Base-by-base conservation (phyloP, 2,797 vertebrate genomes). In the Natrix natrix region DNA sequence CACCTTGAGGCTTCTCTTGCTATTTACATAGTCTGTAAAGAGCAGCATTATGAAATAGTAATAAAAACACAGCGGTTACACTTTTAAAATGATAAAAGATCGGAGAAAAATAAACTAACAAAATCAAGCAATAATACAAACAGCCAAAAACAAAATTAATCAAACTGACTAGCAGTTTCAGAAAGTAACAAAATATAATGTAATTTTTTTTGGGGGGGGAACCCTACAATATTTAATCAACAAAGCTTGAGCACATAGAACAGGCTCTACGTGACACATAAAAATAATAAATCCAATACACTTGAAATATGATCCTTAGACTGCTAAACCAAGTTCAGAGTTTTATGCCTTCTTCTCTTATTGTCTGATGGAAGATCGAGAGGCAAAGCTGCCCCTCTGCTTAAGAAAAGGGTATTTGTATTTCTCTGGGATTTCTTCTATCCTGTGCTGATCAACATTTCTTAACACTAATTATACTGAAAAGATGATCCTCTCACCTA, bases 21-120 rank as follows among this genome's bases (percentile, higher is more conserved):
- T 37, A 74, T 52, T 55, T 26, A 43, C 12, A 48, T n/a, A 48
- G n/a, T 74, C 63, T 8, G 43, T 37, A 86, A 88, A 89, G 7
- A 78, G 43, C 52, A 37, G 54, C 3, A 32, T 89, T 92, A 86
- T 55, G n/a, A 86, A 89, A 86, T 61, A 26, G 74, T 88, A 83
- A 92, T 37, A 57, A 86, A 61, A 89, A n/a, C 63, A 83, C 12
- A 89, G 43, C 5, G 20, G 24, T 28, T 63, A 63, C 0, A 59
- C 22, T 28, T 86, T 86, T 83, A 83, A 89, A 59, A 92, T 20
- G 32, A 92, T 92, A 92, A 86, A 89, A 89, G 28, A 74, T 13
- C 13, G 8, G 12, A 32, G n/a, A 63, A 92, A 54, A 92, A 57
- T 20, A 26, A 88, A 57, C 32, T 61, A 61, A 89, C 83, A 69